Evolutionary conservation across 2,113 vertebrate genomes (phyloP).

Genomic region (Toxotes jaculatrix): DNA sequence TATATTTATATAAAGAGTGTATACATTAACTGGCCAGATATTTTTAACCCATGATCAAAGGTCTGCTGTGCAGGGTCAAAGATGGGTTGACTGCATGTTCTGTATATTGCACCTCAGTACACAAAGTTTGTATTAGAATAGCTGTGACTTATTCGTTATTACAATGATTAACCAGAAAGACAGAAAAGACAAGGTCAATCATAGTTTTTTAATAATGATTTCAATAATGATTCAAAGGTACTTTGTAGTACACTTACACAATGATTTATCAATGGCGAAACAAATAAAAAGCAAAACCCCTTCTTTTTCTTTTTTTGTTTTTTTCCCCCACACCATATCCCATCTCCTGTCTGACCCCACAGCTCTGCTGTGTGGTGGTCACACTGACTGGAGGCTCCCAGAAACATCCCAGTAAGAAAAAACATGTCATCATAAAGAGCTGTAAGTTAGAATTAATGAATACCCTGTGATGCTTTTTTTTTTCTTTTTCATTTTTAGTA

Average conservation of each 20-base stretch:
- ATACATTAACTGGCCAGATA: neutral
- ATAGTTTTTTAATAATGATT: slow-evolving; percentile 92
- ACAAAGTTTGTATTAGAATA: neutral
- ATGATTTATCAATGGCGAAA: slow-evolving; percentile 88
- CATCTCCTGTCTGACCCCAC: slow-evolving; percentile 24
- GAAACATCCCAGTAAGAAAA: slow-evolving; percentile 33
- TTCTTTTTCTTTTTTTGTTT: slow-evolving; percentile 6
- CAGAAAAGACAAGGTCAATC: slow-evolving; percentile 73
- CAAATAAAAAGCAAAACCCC: slow-evolving; percentile 79
- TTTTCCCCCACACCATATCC: slow-evolving; percentile 7
- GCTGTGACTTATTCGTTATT: too few relatives aligned
- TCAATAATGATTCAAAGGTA: slow-evolving; percentile 91
- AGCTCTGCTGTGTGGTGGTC: slow-evolving; percentile 28
- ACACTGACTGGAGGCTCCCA: slow-evolving; percentile 22
- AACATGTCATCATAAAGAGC: slow-evolving; percentile 21
- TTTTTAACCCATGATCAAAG: too few relatives aligned
- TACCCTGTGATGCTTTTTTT: slow-evolving; percentile 20
- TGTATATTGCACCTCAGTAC: neutral
- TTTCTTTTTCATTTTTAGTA: neutral
- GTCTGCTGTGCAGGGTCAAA: neutral
- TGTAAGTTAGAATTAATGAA: slow-evolving; percentile 30
- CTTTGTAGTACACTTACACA: slow-evolving; percentile 91
- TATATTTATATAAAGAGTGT: too few relatives aligned
- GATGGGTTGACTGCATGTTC: neutral
- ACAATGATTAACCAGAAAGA: neutral